A percentile compares a stretch with the other conserved stretches of the same genome.
Evolutionary conservation across 2,113 vertebrate species (phyloP).

Genomic region (Oreotrochilus melanogaster): DNA sequence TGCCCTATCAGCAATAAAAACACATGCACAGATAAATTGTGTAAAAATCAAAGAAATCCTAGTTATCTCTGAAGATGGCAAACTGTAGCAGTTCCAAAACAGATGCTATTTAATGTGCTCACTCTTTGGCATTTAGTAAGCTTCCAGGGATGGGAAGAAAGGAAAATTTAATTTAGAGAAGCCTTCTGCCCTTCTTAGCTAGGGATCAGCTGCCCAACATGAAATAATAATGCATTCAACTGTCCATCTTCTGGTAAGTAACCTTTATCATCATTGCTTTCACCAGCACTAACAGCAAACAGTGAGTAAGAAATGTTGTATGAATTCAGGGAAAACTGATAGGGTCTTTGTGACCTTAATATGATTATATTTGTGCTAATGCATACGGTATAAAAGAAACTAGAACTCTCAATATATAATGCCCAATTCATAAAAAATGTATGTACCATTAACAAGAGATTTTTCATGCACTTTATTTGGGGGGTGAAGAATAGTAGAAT

Average conservation of each 20-base stretch:
- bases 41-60: neutral
- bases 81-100: slow-evolving; percentile 16
- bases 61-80: neutral
- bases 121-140: slow-evolving; percentile 72
- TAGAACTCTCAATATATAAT: slow-evolving; percentile 58
- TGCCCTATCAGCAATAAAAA: neutral
- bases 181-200: slow-evolving; percentile 67
- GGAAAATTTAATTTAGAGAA: slow-evolving; percentile 75
- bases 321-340: slow-evolving; percentile 62
- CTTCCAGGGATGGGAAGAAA: slow-evolving; percentile 68
- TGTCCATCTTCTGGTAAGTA: slow-evolving; percentile 72
- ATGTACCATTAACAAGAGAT: slow-evolving; percentile 58
- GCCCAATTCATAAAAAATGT: slow-evolving; percentile 76
- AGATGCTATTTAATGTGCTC: slow-evolving; percentile 24
- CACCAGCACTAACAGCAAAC: slow-evolving; percentile 55
- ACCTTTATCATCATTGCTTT: slow-evolving; percentile 70
- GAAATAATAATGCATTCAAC: slow-evolving; percentile 79
- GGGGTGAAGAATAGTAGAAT: slow-evolving; percentile 16
- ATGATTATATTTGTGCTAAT: slow-evolving; percentile 79
- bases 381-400: slow-evolving; percentile 57
- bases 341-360: slow-evolving; percentile 67
- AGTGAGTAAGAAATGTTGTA: slow-evolving; percentile 45
- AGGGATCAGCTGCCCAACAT: slow-evolving; percentile 72
- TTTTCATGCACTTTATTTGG: slow-evolving; percentile 20
- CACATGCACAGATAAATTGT: neutral